Evolutionary conservation across 2,113 vertebrate species (phyloP).

Genomic region (Tricholaema leucomelas): DNA sequence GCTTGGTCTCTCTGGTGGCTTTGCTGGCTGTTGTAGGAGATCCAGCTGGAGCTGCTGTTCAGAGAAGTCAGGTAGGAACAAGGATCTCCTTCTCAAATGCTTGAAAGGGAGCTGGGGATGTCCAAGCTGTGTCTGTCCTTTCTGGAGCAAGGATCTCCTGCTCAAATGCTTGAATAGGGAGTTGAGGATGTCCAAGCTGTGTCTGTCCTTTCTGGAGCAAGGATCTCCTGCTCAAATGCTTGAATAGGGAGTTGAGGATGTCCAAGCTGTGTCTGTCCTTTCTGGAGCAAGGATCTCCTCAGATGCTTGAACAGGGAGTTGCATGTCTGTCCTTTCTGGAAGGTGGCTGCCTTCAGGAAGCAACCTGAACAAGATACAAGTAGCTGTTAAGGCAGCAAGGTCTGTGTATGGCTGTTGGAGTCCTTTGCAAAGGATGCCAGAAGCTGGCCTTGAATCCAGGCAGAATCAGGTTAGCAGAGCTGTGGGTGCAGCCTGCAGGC

Average conservation of each 20-base stretch:
- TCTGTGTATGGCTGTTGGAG: not conserved
- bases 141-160: no score
- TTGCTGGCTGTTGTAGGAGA: not conserved
- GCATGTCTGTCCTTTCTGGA: not conserved
- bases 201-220: no score
- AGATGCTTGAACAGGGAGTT: not conserved
- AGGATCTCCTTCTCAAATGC: not conserved
- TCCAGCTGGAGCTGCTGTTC: not conserved
- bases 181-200: no score
- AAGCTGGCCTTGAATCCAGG: not conserved
- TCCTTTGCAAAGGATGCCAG: not conserved
- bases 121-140: not conserved
- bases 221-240: no score
- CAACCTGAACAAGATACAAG: not conserved
- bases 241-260: no score
- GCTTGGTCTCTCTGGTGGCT: constrained; percentile 9
- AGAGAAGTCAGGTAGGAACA: constrained; percentile 40
- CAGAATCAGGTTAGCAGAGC: not conserved
- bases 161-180: no score
- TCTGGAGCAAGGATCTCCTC: not conserved
- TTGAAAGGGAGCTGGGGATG: not conserved
- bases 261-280: no score
- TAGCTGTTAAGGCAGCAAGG: not conserved
- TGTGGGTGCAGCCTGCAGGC: not conserved
- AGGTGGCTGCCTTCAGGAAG: not conserved